phyloP scores from a whole-genome alignment of 2,797 vertebrate genomes.

The Periparus ater region DNA sequence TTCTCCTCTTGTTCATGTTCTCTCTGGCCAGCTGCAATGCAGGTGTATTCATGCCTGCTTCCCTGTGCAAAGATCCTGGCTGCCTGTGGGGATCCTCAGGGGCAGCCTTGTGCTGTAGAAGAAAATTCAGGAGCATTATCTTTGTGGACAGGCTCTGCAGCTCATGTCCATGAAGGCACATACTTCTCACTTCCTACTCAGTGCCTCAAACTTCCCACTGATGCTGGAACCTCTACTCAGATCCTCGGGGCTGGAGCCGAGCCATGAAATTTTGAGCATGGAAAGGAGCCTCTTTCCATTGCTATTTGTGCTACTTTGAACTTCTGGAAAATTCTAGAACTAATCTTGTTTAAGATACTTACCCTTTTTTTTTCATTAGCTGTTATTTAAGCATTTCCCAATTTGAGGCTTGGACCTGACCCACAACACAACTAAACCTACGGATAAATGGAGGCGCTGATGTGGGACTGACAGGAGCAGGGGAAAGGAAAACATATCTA shows the following conservation, averaged over 20 bases:
- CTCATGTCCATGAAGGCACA: neutral
- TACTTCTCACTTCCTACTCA: neutral
- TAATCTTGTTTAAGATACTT: neutral
- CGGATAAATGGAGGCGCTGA: neutral
- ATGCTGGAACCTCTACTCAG: neutral
- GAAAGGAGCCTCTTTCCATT: neutral
- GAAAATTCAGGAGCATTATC: fast-evolving
- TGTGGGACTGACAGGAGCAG: neutral
- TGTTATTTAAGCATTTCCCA: neutral
- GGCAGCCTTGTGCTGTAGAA: neutral
- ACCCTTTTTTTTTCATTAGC: neutral
- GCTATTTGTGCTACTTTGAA: neutral
- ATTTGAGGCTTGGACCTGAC: neutral
- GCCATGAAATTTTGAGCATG: neutral
- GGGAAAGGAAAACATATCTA: neutral
- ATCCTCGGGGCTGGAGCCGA: neutral
- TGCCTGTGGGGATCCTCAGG: neutral
- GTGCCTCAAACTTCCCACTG: neutral
- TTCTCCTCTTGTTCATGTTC: neutral
- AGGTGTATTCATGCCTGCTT: neutral
- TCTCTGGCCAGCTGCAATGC: neutral
- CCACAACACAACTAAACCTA: neutral
- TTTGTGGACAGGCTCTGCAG: neutral
- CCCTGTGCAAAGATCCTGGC: neutral
- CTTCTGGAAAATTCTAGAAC: neutral